Percentiles rank a stretch among this genome's conserved stretches.
phyloP scores from a whole-genome alignment of 2,888 invertebrate genomes.

The Tenthredo scrophulariae region DNA sequence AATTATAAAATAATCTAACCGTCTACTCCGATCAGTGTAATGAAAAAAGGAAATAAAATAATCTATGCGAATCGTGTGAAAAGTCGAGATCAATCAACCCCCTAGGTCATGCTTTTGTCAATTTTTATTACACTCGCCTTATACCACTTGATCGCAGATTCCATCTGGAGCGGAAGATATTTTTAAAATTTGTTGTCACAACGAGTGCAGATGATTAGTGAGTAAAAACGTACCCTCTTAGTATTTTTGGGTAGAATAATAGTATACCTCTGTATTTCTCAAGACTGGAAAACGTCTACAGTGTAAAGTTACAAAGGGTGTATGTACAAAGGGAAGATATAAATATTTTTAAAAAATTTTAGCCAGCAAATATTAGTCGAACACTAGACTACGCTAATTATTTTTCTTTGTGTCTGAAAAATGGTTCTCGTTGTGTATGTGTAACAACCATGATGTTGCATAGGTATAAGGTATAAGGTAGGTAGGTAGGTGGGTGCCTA shows the following conservation, averaged over 20 bases:
- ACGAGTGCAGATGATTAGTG: background rate
- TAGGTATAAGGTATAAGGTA: background rate
- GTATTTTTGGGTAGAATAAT: background rate
- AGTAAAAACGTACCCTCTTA: background rate
- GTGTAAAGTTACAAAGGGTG: background rate
- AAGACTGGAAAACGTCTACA: background rate
- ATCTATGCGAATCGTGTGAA: background rate
- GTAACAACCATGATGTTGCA: background rate
- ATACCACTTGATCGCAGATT: too few species aligned
- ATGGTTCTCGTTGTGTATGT: background rate
- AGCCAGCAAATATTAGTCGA: constrained; percentile 76
- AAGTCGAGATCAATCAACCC: background rate
- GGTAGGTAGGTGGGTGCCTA: background rate
- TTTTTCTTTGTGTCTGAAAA: constrained; percentile 70
- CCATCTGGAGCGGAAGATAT: background rate
- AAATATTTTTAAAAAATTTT: constrained; percentile 50
- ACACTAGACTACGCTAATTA: constrained; percentile 75
- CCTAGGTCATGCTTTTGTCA: background rate
- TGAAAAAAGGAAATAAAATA: background rate
- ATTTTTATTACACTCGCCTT: background rate
- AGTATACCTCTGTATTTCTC: constrained; percentile 51
- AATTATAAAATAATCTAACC: constrained; percentile 9
- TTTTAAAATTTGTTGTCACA: background rate
- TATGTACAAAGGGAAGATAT: background rate
- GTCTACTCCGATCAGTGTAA: background rate